Conservation (phyloP, 2,888 invertebrate genomes). For the Spilosoma lubricipeda region DNA sequence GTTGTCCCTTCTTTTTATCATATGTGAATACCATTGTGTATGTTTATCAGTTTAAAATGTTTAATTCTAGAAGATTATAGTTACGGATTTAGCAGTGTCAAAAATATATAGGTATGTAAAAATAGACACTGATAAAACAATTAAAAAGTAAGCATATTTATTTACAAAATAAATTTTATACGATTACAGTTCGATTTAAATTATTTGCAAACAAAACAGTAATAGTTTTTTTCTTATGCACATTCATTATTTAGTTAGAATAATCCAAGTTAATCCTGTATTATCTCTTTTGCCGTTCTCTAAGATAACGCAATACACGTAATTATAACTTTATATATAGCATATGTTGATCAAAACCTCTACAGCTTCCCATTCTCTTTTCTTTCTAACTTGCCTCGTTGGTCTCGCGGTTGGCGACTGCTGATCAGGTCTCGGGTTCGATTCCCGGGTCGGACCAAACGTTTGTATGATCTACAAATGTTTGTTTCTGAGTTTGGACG, state of each 20-base stretch:
- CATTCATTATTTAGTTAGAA: neutral
- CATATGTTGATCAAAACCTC: neutral
- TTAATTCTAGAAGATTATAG: neutral
- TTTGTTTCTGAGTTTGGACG: too few species aligned
- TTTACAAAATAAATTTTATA: too few species aligned
- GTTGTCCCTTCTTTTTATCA: slow-evolving; percentile 44
- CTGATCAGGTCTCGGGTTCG: too few species aligned
- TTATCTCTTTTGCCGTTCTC: neutral
- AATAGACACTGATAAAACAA: neutral
- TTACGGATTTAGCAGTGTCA: neutral
- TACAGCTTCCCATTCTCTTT: neutral
- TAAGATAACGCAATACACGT: neutral
- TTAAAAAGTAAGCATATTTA: too few species aligned
- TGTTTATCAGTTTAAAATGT: neutral
- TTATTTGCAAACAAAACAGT: neutral
- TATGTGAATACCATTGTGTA: neutral
- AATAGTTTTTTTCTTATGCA: neutral
- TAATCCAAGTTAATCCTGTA: neutral
- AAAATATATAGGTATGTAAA: neutral
- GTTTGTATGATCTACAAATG: too few species aligned
- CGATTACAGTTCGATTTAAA: neutral
- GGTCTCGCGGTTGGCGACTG: too few species aligned
- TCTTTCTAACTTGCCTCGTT: too few species aligned
- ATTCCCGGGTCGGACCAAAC: too few species aligned
- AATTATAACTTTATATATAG: neutral